Base-by-base conservation (phyloP, 1,140 invertebrate genomes). In the Drosophila rufa region DNA sequence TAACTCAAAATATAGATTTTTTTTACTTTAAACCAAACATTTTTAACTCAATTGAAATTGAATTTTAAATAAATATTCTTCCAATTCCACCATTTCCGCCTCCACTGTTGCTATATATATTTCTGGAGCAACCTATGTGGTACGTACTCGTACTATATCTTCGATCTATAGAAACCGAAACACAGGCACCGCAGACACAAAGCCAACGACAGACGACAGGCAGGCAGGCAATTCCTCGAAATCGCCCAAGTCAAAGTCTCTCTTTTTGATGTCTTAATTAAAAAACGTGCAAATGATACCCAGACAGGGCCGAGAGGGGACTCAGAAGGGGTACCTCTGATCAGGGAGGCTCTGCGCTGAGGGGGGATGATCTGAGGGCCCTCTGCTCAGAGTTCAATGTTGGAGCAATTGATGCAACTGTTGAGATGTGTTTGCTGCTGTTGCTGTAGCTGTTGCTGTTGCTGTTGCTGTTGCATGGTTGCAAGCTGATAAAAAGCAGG, bases 211-310 rank as follows among this genome's bases (percentile, higher is more conserved):
- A 51, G 80, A 64, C 57, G 70, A 36, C 55, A 67, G 80, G 69
- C 70, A 47, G 75, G 48, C 57, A 69, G 80, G 57, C 79, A 76
- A 91, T 91, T 91, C 89, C 80, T 90, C 79, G 89, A 91, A 91
- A 91, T 91, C 89, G 86, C 82, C 74, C 60, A 69, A 91, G 89
- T 91, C 89, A 91, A 91, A 91, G 70, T 74, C 81, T 91, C 84
- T 91, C 82, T 79, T 89, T 91, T 91, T 91, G 89, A 91, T 91
- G 89, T 91, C 89, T 91, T 91, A 91, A 91, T 91, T 91, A 91
- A 91, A 91, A 91, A 91, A 89, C 84, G 84, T 89, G 85, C 85
- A 89, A 89, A 90, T 89, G 86, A 91, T 86, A 64, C 82, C 51
- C 50, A 65, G 46, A 40, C 30, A 38, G 14, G 46, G 53, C 27